These are phyloP conservation scores for Dinoponera quadriceps DNA, from an alignment of 1,140 invertebrate species.

Conservation along the genomic window DNA sequence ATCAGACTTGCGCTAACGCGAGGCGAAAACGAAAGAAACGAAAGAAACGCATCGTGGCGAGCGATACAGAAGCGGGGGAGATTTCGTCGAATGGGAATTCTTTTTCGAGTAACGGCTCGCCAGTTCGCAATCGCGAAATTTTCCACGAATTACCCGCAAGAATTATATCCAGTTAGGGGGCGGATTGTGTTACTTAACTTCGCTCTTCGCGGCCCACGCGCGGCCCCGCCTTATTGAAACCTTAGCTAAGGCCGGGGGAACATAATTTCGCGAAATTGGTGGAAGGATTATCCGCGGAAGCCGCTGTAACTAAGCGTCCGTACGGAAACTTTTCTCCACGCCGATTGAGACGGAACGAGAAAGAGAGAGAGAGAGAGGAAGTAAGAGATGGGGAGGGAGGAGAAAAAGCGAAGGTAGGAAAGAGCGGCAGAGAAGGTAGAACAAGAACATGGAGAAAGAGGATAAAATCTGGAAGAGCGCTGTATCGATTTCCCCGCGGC, in stretches of 20 bases:
- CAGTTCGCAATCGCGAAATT: slow-evolving; percentile 35
- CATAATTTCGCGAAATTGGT: slow-evolving; percentile 64
- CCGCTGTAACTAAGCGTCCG: slow-evolving; percentile 65
- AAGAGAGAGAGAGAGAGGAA: neutral
- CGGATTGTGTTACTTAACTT: slow-evolving; percentile 57
- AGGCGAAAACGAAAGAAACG: too few species aligned
- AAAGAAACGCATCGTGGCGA: neutral
- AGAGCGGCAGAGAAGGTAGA: slow-evolving; percentile 19
- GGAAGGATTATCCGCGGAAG: slow-evolving; percentile 61
- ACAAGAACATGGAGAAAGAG: slow-evolving; percentile 34
- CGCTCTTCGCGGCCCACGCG: slow-evolving; percentile 46
- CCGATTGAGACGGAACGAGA: slow-evolving; percentile 10
- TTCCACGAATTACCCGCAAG: slow-evolving; percentile 40
- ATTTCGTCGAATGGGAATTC: slow-evolving; percentile 47
- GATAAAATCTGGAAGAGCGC: slow-evolving; percentile 69
- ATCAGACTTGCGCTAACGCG: neutral
- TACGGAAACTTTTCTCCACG: slow-evolving; percentile 57
- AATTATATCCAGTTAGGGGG: slow-evolving; percentile 55
- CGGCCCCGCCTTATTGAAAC: slow-evolving; percentile 57
- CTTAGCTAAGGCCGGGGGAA: slow-evolving; percentile 56
- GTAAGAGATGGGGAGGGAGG: neutral
- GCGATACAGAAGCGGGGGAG: neutral
- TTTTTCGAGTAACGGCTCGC: slow-evolving; percentile 25
- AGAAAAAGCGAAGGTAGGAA: slow-evolving; percentile 8
- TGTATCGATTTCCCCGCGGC: slow-evolving; percentile 67